Percentiles rank a stretch among this genome's conserved stretches.
These are phyloP conservation scores for Mythimna pallens DNA, from an alignment of 2,888 invertebrate genomes.

Conservation along the genomic window DNA sequence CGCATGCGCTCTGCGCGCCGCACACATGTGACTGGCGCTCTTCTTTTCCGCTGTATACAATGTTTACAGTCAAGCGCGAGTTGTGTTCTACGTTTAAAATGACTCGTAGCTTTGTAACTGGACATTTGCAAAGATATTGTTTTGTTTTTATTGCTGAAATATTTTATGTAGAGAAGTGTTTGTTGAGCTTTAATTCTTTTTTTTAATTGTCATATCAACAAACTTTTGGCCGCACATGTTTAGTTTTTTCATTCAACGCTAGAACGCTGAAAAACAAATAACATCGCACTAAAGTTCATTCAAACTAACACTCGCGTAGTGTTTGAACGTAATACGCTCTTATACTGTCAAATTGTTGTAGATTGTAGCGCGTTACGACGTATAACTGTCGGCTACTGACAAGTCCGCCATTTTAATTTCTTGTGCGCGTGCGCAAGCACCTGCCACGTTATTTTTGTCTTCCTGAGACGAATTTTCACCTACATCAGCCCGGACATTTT, in stretches of 20 bases:
- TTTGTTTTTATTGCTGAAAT: neutral
- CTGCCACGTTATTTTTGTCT: conserved; percentile 83
- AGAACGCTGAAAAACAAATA: conserved; percentile 60
- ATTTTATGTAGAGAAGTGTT: neutral
- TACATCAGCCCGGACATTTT: conserved; percentile 82
- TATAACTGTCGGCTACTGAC: conserved; percentile 80
- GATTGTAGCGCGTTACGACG: conserved; percentile 76
- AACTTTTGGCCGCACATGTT: neutral
- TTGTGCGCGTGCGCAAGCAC: conserved; percentile 77
- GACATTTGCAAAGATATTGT: neutral
- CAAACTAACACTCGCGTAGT: conserved; percentile 72
- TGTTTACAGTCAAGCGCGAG: conserved; percentile 57
- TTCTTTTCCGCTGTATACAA: conserved; percentile 64
- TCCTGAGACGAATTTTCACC: conserved; percentile 81
- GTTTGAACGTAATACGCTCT: conserved; percentile 73
- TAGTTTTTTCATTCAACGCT: conserved; percentile 34
- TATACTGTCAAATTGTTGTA: conserved; percentile 78
- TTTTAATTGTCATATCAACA: neutral
- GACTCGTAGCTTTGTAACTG: neutral
- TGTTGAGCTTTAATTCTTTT: neutral
- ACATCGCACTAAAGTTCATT: conserved; percentile 74
- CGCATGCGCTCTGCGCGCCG: conserved; percentile 83
- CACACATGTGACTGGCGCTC: conserved; percentile 80
- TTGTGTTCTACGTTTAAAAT: conserved; percentile 42
- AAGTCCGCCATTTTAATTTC: conserved; percentile 82